Conservation (phyloP, 2,888 invertebrate species). For the Cerastoderma edule region DNA sequence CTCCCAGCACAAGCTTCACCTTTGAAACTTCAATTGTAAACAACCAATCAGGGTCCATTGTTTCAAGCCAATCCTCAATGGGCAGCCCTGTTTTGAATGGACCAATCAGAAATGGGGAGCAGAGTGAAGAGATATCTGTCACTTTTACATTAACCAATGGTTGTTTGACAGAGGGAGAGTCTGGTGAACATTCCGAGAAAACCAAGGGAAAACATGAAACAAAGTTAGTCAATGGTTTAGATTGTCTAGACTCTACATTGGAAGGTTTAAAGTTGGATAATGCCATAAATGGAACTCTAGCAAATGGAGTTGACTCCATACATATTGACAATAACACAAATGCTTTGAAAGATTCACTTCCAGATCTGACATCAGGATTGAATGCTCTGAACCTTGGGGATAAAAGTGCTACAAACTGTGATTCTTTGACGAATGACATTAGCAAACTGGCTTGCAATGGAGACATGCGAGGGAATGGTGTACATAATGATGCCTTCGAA, state of each 20-base stretch:
- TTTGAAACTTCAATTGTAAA: slow-evolving; percentile 18
- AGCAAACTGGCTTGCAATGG: slow-evolving; percentile 28
- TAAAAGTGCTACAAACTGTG: slow-evolving; percentile 24
- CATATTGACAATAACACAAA: not conserved
- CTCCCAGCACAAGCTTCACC: slow-evolving; percentile 9
- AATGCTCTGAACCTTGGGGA: slow-evolving; percentile 43
- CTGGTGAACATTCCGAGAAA: slow-evolving; percentile 4
- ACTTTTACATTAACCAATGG: slow-evolving; percentile 44
- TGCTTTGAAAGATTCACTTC: not conserved
- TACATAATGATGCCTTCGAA: not conserved
- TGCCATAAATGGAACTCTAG: slow-evolving; percentile 26
- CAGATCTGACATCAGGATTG: slow-evolving; percentile 40
- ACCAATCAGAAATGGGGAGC: slow-evolving; percentile 20
- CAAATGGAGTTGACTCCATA: slow-evolving; percentile 22
- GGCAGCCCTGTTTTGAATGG: slow-evolving; percentile 30
- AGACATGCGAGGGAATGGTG: slow-evolving; percentile 19
- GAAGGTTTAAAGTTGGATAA: not conserved
- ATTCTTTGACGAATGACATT: slow-evolving; percentile 35
- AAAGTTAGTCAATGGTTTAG: not conserved
- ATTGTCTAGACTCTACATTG: slow-evolving; percentile 3
- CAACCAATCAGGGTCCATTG: not conserved
- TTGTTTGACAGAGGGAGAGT: slow-evolving; percentile 24
- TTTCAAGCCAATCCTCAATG: not conserved
- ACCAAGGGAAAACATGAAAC: not conserved
- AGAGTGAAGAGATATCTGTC: slow-evolving; percentile 32